Base-by-base conservation (phyloP, 1,140 invertebrate genomes). In the Gonioctena quinquepunctata region DNA sequence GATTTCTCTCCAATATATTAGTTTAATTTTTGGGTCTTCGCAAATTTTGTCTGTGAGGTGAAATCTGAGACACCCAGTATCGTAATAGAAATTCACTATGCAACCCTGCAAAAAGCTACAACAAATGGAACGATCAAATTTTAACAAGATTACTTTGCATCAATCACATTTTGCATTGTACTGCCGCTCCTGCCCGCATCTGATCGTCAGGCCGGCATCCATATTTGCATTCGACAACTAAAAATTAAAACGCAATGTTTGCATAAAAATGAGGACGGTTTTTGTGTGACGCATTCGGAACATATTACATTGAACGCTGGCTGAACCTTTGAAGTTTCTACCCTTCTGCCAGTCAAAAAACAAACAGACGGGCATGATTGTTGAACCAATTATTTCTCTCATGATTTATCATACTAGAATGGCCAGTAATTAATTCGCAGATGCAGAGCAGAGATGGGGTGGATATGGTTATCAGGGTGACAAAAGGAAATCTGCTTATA, bases 211-310 rank as follows among this genome's bases (percentile, higher is more conserved):
- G 33, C 33, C 16, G 33, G 33, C 33, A n/a, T 57, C 19, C 54
- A 22, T 57, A 57, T 57, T 57, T 57, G 54, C 54, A 57, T 57
- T 57, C 54, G 54, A 57, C 21, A 57, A 57, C 54, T 57, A 57
- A 57, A 57, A 57, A 57, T 57, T 57, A 25, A 57, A 57, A 57
- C 54, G 19, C 16, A 54, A 54, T 57, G 54, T 57, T 57, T 57
- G 54, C 54, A 21, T 57, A 57, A 57, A 57, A 57, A 57, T 57
- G 21, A 57, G 25, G 22, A 57, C 22, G 11, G 33, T 25, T 25
- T 57, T 57, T 57, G 22, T 57, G 21, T 18, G 52, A 23, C 18
- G 52, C 52, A 54, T 54, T 54, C 19, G 22, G 22, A 57, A 57
- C 22, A 16, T 22, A 57, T 57, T 57, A 57, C 16, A 25, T 25